Base-by-base conservation (phyloP, 2,797 vertebrate genomes). In the Clarias fuscus region DNA sequence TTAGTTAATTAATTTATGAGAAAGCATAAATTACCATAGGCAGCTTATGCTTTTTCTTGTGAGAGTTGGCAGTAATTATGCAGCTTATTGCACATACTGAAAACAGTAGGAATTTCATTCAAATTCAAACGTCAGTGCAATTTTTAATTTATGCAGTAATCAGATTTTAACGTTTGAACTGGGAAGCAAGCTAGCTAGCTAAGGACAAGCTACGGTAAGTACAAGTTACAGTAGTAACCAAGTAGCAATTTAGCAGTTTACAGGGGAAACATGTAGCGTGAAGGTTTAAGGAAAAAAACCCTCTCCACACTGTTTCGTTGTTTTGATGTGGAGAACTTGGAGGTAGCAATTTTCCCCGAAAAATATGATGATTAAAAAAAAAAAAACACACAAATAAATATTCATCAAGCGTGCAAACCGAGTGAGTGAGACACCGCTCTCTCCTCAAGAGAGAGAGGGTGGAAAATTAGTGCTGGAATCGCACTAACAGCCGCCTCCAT, bases 401-500 rank as follows among this genome's bases (percentile, higher is more conserved):
- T 81, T 65, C 61, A 48, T 82, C 40, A 18, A 67, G 37, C 13
- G 5, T n/a, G 8, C 48, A 24, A 48, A 81, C 40, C 24, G 24
- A 33, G 56, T 14, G 22, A 62, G 56, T 14, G 22, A 48, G 56
- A 56, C 7, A 3, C 20, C 2, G 82, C 13, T 11, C 5, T 6
- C 33, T 18, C 59, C 58, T 22, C 18, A 13, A 43, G 67, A 15
- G 77, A 79, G 33, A 24, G 40, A 64, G 68, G 48, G 40, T 2
- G n/a, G 59, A 24, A 68, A 56, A 82, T 48, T 24, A 68, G 61
- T 4, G 40, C 58, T 17, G 68, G 70, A 64, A 73, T 56, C 27
- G 56, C 27, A 75, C 81, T 83, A 78, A 70, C 81, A 37, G 73
- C 73, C 72, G 24, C 76, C 82, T 78, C 81, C 64, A 62, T 86